A percentile compares a stretch with the other conserved stretches of the same genome.
These are phyloP conservation scores for Venusia cambrica DNA, from an alignment of 2,888 invertebrate genomes.

Conservation along the genomic window DNA sequence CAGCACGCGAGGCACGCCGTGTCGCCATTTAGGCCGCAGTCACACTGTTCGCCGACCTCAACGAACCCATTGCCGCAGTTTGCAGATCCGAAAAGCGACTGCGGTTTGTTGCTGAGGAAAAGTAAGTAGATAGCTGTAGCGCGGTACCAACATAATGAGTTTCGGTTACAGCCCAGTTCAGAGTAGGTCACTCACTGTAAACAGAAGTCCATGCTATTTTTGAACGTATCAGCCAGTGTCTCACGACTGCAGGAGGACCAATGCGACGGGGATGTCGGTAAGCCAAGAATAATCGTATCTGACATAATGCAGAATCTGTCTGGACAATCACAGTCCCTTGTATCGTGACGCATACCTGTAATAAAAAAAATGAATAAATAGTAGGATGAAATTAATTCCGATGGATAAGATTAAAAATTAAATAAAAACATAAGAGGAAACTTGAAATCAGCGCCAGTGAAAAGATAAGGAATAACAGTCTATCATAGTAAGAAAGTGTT, in stretches of 20 bases:
- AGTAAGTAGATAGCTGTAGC: too few species aligned
- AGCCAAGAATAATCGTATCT: constrained; percentile 98
- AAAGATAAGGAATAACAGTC: too few species aligned
- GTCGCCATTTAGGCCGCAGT: constrained; percentile 91
- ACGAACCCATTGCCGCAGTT: constrained; percentile 98
- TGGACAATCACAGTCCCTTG: constrained; percentile 92
- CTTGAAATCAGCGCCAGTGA: too few species aligned
- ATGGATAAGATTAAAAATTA: too few species aligned
- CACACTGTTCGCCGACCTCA: constrained; percentile 98
- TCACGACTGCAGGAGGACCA: constrained; percentile 98
- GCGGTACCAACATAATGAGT: too few species aligned
- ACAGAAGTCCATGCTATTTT: constrained; percentile 98
- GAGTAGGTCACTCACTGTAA: constrained; percentile 76
- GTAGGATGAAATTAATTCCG: too few species aligned
- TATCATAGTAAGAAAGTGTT: too few species aligned
- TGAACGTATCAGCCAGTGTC: constrained; percentile 93
- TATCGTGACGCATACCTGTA: constrained; percentile 98
- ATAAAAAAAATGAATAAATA: too few species aligned
- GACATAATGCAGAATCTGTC: constrained; percentile 95
- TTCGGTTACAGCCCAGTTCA: too few species aligned
- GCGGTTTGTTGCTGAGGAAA: constrained; percentile 90
- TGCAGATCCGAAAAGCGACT: constrained; percentile 89
- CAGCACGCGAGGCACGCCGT: constrained; percentile 86
- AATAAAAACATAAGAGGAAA: too few species aligned
- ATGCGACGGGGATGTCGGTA: constrained; percentile 89